Conservation (phyloP, 2,113 vertebrate genomes). For the Lasiurus cinereus region DNA sequence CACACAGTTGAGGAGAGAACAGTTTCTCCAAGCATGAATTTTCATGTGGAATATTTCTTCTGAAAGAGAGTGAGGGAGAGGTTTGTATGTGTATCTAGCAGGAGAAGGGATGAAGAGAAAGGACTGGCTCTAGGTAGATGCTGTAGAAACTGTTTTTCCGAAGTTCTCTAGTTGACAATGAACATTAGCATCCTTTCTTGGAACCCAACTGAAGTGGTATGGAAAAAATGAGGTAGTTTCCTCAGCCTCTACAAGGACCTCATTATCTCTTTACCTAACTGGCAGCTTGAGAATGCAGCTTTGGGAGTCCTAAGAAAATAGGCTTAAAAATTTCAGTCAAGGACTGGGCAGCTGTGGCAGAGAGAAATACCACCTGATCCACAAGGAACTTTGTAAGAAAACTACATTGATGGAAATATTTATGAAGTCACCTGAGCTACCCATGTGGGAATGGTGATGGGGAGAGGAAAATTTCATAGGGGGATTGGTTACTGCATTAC, state of each 20-base stretch:
- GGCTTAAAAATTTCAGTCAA: not conserved
- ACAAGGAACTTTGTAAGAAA: not conserved
- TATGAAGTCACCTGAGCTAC: not conserved
- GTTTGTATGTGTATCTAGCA: not conserved
- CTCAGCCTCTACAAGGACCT: not conserved
- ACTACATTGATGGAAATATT: not conserved
- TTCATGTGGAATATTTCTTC: not conserved
- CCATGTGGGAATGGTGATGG: not conserved
- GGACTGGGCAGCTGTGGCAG: not conserved
- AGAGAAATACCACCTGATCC: fast-evolving
- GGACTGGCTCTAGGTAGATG: not conserved
- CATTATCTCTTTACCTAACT: fast-evolving
- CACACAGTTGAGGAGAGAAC: not conserved
- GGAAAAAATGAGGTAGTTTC: not conserved
- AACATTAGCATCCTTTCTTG: not conserved
- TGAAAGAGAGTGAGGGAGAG: conserved; percentile 38
- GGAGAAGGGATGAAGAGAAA: not conserved
- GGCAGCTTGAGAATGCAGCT: not conserved
- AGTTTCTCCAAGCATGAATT: not conserved
- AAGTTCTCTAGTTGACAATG: not conserved
- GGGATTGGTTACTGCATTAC: not conserved
- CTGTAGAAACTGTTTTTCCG: not conserved
- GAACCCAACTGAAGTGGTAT: not conserved
- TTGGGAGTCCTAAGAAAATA: not conserved
- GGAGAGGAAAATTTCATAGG: not conserved